These are phyloP conservation scores for Drosophila vallismaia DNA, from an alignment of 2,888 invertebrate genomes.

Conservation along the genomic window DNA sequence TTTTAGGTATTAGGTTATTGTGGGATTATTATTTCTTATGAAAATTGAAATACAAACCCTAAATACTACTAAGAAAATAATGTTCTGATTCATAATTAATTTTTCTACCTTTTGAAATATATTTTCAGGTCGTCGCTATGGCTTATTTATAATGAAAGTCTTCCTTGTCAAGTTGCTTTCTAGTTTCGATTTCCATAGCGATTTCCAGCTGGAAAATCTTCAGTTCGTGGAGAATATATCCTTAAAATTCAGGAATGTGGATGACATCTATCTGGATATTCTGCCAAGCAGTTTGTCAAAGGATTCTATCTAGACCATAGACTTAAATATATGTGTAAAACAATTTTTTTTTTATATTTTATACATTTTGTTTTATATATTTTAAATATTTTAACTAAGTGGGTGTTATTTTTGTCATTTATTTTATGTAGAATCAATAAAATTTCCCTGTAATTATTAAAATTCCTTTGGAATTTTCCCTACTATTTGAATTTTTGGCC, in stretches of 20 bases:
- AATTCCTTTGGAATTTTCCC: background rate
- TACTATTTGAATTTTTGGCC: conserved; percentile 13
- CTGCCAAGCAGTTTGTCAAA: conserved; percentile 35
- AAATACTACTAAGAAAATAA: too few relatives aligned
- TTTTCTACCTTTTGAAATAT: too few relatives aligned
- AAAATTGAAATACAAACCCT: too few relatives aligned
- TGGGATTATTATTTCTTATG: too few relatives aligned
- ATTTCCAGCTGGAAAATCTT: conserved; percentile 71
- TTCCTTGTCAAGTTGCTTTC: conserved; percentile 78
- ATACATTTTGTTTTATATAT: background rate
- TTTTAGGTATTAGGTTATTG: too few relatives aligned
- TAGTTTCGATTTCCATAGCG: conserved; percentile 75
- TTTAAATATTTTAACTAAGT: background rate
- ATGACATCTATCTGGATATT: conserved; percentile 67
- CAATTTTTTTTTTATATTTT: conserved; percentile 17
- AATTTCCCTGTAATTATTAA: background rate
- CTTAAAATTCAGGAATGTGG: conserved; percentile 79
- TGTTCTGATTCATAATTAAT: too few relatives aligned
- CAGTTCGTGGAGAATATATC: conserved; percentile 81
- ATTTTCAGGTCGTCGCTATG: conserved; percentile 79
- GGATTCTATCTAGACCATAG: conserved; percentile 1
- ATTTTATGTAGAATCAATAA: conserved; percentile 4
- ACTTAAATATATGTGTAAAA: background rate
- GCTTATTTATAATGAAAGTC: conserved; percentile 80
- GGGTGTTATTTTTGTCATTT: background rate